phyloP scores from a whole-genome alignment of 1,140 invertebrate genomes.

The Heliothis subflexa region DNA sequence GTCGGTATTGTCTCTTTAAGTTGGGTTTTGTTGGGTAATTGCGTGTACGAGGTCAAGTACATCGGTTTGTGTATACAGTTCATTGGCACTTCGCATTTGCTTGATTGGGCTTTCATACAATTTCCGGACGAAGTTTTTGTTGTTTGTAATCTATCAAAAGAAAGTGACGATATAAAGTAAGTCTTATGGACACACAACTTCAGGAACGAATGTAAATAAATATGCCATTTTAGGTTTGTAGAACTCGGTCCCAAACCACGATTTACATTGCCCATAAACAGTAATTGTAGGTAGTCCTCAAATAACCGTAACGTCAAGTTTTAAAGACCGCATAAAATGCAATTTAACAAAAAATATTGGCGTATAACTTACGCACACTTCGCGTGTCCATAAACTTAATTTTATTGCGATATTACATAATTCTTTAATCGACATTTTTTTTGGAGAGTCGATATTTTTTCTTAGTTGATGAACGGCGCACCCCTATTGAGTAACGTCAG shows the following conservation, averaged over 20 bases:
- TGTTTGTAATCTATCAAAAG: neutral
- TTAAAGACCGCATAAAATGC: conserved; percentile 9
- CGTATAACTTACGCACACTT: conserved; percentile 31
- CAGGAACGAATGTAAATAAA: neutral
- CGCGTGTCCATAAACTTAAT: conserved; percentile 22
- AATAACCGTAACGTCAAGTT: neutral
- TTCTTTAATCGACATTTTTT: conserved; percentile 9
- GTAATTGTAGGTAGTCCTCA: conserved; percentile 3
- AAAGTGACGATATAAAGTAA: neutral
- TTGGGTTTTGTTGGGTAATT: conserved; percentile 28
- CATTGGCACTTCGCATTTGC: conserved; percentile 7
- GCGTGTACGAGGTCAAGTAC: conserved; percentile 12
- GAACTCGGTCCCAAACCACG: neutral
- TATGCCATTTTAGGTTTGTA: neutral
- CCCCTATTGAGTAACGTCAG: conserved; percentile 38
- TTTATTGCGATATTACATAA: conserved; percentile 24
- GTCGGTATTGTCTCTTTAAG: conserved; percentile 14
- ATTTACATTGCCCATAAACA: neutral
- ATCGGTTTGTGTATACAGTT: neutral
- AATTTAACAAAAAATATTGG: conserved; percentile 12
- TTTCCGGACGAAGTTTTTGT: neutral
- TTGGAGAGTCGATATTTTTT: neutral
- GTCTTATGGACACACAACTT: too few species aligned
- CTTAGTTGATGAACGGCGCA: neutral
- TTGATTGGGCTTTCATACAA: conserved; percentile 6